Percentiles rank a stretch among this genome's conserved stretches.
These are phyloP conservation scores for Glaucopsyche alexis DNA, from an alignment of 2,888 invertebrate genomes.

Conservation along the genomic window DNA sequence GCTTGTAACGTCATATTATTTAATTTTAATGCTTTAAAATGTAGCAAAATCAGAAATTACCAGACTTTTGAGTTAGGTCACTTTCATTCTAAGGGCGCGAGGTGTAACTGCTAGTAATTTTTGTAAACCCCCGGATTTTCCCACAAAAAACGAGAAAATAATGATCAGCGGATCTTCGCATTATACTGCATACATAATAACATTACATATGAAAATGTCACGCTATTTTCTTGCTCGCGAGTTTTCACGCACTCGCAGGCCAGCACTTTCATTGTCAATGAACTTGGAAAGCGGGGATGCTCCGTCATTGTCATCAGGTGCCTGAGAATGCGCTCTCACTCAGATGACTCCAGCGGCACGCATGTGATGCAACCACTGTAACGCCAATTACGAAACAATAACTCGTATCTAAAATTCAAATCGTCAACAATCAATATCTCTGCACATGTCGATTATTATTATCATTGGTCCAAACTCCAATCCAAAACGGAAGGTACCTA, in stretches of 20 bases:
- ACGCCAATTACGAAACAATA: conserved; percentile 35
- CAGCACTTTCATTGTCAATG: conserved; percentile 77
- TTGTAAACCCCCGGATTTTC: too few relatives aligned
- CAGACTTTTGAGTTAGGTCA: too few relatives aligned
- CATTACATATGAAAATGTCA: conserved; percentile 36
- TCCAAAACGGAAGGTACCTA: not conserved
- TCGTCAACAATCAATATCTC: not conserved
- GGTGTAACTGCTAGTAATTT: too few relatives aligned
- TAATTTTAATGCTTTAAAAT: too few relatives aligned
- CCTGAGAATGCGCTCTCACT: conserved; percentile 77
- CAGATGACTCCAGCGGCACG: conserved; percentile 35
- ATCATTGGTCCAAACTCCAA: not conserved
- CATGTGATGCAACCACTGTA: conserved; percentile 10
- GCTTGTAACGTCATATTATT: too few relatives aligned
- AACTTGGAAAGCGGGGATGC: conserved; percentile 78
- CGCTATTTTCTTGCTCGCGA: conserved; percentile 55
- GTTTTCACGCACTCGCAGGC: conserved; percentile 66
- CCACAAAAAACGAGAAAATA: too few relatives aligned
- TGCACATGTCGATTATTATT: not conserved
- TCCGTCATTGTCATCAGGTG: conserved; percentile 73
- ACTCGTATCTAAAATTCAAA: not conserved
- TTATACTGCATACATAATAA: conserved; percentile 16
- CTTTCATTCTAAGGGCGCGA: too few relatives aligned
- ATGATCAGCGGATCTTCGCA: conserved; percentile 11
- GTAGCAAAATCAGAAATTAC: too few relatives aligned